Evolutionary conservation across 2,797 vertebrate species (phyloP), one percentile per base, ranked within the genome.

Genomic region (Percopsis omiscomaycus): DNA sequence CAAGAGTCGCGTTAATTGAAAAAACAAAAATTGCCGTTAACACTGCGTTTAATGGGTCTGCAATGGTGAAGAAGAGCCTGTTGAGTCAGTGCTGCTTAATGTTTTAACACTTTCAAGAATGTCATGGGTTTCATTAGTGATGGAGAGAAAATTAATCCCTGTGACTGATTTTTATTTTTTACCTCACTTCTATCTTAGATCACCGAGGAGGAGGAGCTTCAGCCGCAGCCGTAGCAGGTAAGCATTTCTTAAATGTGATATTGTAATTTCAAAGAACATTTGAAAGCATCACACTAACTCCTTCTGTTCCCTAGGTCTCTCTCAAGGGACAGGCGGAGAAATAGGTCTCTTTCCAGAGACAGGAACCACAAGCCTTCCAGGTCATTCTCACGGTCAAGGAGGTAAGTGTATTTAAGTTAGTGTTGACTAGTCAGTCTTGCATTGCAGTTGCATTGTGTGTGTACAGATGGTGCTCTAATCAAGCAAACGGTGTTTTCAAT

Each of bases 341-440:
- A 97, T 81, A 93, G 95, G 47, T 98, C 97, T 74, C 86, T 97
- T 48, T 99, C 96, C 82, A 89, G 93, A 86, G 96, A 98, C 80
- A 96, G 96, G 92, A 96, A 92, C 82, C 94, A 94, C 73, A 98
- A 98, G 90, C 95, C 94, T 55, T 97, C 95, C 63, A 93, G 93
- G 75, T 98, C 96, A 37, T 95, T 98, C 77, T 98, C 96, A 77
- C 93, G 95, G 85, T 99, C 97, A 83, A 95, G 94, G 84, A 98
- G 96, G 96, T 96, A 84, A 69, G 88, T 64, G 52, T 69, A 55
- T 37, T 9, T 15, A 15, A 15, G 2, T 42, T 8, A 3, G 6
- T 22, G 3, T 6, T 42, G 37, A 8, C 5, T 37, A 22, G 22
- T 22, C 22, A 22, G 22, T 22, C 22, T 30, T 32, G 3, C 49